phyloP scores from a whole-genome alignment of 2,797 vertebrate species.

The Botia kubotai region DNA sequence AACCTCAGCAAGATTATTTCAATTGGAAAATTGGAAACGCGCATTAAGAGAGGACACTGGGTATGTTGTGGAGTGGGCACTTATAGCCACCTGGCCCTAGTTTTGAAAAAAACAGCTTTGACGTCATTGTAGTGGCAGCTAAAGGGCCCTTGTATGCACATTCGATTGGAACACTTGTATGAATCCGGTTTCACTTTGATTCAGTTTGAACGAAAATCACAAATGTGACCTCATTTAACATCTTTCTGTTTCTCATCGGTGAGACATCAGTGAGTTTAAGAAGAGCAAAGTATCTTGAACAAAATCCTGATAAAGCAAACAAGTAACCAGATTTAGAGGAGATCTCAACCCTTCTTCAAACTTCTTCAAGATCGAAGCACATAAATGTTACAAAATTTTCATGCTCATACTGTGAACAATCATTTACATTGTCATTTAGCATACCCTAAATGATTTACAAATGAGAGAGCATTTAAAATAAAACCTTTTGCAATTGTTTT shows the following conservation, averaged over 20 bases:
- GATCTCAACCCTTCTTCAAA: too few species aligned
- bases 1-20: not conserved
- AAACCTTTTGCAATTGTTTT: too few species aligned
- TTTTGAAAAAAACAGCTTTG: not conserved
- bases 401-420: too few species aligned
- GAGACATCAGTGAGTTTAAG: not conserved
- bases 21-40: not conserved
- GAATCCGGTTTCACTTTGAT: not conserved
- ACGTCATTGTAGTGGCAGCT: not conserved
- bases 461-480: too few species aligned
- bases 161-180: too few species aligned
- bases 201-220: not conserved
- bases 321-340: too few species aligned
- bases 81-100: not conserved
- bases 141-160: not conserved
- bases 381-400: not conserved
- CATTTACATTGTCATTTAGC: too few species aligned
- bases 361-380: not conserved
- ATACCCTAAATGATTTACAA: too few species aligned
- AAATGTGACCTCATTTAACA: not conserved
- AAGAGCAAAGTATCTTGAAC: not conserved
- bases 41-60: not conserved
- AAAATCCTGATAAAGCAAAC: too few species aligned
- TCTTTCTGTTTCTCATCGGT: not conserved
- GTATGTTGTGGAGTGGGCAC: not conserved